These are phyloP conservation scores for Glandiceps talaboti DNA, from an alignment of 53 echinoderm and acorn worm species.

Conservation along the genomic window DNA sequence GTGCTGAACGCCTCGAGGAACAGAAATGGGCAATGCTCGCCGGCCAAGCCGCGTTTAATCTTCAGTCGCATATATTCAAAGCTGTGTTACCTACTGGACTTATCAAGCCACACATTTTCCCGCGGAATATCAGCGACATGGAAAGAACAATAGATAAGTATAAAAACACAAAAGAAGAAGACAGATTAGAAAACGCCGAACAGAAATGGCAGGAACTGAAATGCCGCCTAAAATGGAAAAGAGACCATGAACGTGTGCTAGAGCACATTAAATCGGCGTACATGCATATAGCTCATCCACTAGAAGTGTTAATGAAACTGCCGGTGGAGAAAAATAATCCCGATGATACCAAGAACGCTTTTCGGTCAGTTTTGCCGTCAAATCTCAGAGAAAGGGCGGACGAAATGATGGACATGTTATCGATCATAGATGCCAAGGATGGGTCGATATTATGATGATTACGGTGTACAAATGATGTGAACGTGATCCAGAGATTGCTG, in stretches of 20 bases:
- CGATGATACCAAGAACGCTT: constrained; percentile 58
- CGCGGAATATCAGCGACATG: constrained; percentile 84
- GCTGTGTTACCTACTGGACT: constrained; percentile 73
- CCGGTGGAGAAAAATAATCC: constrained; percentile 67
- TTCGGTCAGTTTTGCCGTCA: constrained; percentile 53
- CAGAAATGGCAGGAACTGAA: constrained; percentile 76
- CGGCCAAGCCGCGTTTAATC: constrained; percentile 85
- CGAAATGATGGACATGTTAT: constrained; percentile 76
- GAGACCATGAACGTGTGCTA: constrained; percentile 41
- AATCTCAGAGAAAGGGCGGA: constrained; percentile 62
- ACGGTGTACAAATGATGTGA: too few relatives aligned
- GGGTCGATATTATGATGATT: too few relatives aligned
- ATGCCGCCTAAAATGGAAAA: constrained; percentile 64
- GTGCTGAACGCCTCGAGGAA: constrained; percentile 30
- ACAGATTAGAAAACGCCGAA: constrained; percentile 65
- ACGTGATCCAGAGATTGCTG: too few relatives aligned
- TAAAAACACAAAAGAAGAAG: constrained; percentile 37
- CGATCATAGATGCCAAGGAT: too few relatives aligned
- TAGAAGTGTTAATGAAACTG: constrained; percentile 94
- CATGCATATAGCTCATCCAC: constrained; percentile 86
- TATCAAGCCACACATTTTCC: constrained; percentile 98
- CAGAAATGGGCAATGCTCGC: constrained; percentile 99
- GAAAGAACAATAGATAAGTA: constrained; percentile 78
- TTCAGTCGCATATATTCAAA: constrained; percentile 84
- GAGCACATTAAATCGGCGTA: constrained; percentile 77